phyloP scores from a whole-genome alignment of 2,113 vertebrate genomes.

The Burhinus oedicnemus region DNA sequence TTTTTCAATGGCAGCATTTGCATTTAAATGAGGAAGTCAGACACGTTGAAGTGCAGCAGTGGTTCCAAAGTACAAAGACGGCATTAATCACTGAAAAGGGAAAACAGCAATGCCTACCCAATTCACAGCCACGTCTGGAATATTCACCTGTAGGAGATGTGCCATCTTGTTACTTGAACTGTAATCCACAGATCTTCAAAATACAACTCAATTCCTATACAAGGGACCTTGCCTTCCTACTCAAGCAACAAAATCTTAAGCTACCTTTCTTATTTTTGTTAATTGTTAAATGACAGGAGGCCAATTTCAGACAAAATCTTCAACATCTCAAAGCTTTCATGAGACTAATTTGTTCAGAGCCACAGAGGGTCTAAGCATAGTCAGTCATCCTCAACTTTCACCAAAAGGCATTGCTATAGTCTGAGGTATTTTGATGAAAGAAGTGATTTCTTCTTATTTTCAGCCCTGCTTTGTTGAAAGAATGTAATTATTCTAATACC shows the following conservation, averaged over 20 bases:
- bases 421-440: neutral
- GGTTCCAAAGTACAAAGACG: neutral
- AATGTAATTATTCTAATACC: neutral
- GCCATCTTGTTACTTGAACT: neutral
- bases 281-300: neutral
- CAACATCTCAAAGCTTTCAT: neutral
- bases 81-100: neutral
- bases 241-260: neutral
- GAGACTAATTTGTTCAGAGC: neutral
- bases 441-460: neutral
- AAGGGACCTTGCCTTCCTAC: neutral
- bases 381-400: neutral
- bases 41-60: neutral
- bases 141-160: neutral
- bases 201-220: neutral
- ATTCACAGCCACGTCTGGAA: neutral
- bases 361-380: neutral
- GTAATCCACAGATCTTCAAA: neutral
- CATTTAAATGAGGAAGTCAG: neutral
- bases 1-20: neutral
- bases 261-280: neutral
- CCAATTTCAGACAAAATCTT: neutral
- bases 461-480: neutral
- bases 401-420: neutral
- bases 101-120: neutral